Conservation (phyloP, 2,888 invertebrate species). For the Eurytoma californica region DNA sequence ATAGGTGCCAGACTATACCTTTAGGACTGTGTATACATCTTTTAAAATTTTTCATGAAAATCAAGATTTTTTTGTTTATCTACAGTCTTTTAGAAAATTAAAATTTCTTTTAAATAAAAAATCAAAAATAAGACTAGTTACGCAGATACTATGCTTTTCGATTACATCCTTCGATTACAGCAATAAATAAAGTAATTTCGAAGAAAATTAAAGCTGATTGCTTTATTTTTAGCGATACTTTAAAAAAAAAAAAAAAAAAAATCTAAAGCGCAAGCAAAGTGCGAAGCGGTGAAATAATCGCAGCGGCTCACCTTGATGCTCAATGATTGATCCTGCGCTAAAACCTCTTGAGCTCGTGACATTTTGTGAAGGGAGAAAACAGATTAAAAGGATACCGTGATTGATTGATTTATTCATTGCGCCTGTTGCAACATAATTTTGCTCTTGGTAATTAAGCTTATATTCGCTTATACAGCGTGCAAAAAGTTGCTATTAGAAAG, state of each 20-base stretch:
- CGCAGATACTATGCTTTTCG: too few relatives aligned
- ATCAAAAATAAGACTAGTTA: too few relatives aligned
- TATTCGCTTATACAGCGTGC: neutral
- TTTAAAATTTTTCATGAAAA: too few relatives aligned
- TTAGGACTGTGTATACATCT: too few relatives aligned
- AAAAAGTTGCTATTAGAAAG: neutral
- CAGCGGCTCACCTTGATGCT: slow-evolving; percentile 22
- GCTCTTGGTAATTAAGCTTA: slow-evolving; percentile 24
- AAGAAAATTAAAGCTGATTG: too few relatives aligned
- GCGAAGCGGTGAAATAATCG: slow-evolving; percentile 36
- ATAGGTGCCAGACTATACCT: too few relatives aligned
- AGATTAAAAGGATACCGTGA: slow-evolving; percentile 29
- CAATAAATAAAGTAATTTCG: too few relatives aligned
- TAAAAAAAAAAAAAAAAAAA: neutral
- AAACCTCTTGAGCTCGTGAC: slow-evolving; percentile 20
- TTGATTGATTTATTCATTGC: slow-evolving; percentile 42
- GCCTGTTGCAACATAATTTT: slow-evolving; percentile 22
- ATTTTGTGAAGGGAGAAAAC: slow-evolving; percentile 16
- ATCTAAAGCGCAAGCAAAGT: slow-evolving; percentile 7
- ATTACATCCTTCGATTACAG: too few relatives aligned
- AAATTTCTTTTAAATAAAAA: too few relatives aligned
- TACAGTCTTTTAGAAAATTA: too few relatives aligned
- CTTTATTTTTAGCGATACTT: neutral
- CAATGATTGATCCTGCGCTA: slow-evolving; percentile 27
- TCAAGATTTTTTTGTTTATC: too few relatives aligned